Evolutionary conservation across 2,888 invertebrate genomes (phyloP), one percentile per base, ranked within the genome.

Genomic region (Andrena praecox): DNA sequence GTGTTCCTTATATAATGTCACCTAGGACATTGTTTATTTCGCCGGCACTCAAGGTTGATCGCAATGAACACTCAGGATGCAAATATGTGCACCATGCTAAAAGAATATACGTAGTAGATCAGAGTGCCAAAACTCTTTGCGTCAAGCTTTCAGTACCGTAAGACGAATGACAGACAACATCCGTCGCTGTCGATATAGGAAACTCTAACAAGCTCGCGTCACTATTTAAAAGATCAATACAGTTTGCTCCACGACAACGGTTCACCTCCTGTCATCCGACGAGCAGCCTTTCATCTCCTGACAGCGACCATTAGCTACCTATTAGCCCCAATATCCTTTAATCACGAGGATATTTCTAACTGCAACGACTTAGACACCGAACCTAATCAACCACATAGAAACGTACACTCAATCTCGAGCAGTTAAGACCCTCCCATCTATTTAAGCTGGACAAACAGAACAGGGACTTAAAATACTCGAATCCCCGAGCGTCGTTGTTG

Each of bases 111-210:
- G 16, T 16, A 42, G 42, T 16, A 71, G 71, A 56, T 59, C 62
- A 63, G 69, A 33, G 56, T 82, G 85, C 82, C 85, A 85, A 85
- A 75, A 85, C 79, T 73, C 67, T 56, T 20, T 27, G 50, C 75
- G 66, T 52, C 56, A 27, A 33, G 59, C 67, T 48, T 59, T 56
- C 56, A 4, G 20, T 7, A 29, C 29, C 52, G 76, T 24, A 33
- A 50, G 56, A 70, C 59, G 66, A 73, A 66, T 78, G 66, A 64
- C 42, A 56, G 48, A 24, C 42, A 48, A 29, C 76, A 64, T 64
- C 33, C 71, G 73, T 79, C 68, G 73, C 74, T 79, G 82, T 77
- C 77, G 60, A 59, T 72, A 64, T 35, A 60, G 60, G 70, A 69
- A 54, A 56, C 31, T 35, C 60, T 85, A 77, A 85, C 75, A 70